Evolutionary conservation across 1,140 invertebrate genomes (phyloP), one percentile per base, ranked within the genome.

Genomic region (Drosophila eugracilis): DNA sequence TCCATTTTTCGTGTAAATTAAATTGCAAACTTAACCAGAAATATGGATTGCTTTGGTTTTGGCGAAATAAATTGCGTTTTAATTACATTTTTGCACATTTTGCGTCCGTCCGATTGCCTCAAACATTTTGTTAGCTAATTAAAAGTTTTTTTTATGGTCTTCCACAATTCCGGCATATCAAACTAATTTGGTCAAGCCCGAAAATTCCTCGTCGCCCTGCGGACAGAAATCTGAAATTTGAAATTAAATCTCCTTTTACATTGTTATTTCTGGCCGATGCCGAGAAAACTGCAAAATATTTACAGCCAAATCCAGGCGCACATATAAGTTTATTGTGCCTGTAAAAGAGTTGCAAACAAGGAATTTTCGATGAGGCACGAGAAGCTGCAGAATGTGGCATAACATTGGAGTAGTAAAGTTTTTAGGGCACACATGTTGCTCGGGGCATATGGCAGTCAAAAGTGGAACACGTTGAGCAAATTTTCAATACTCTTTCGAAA

Each of bases 251-350:
- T 30, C 41, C n/a, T 53, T 19, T 30, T 6, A 28, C 55, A 65
- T 36, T 36, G 47, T 52, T 53, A 22, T 47, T 45, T 30, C 24
- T 5, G 17, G 21, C 14, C 7, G 44, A 39, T 22, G 36, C 26
- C 14, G 36, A 26, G 22, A 24, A 37, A 39, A 49, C n/a, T 39
- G 44, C n/a, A 37, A 73, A 63, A 75, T 86, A 77, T 86, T 86
- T 85, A 73, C 80, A 55, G 45, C 49, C 76, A 60, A 48, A 79
- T 77, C 66, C 76, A 69, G 37, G 72, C 72, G 37, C 47, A 60
- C 81, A 85, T 66, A 77, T 75, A 75, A 81, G 88, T 78, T 86
- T 86, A 81, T 78, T 86, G 63, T 66, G 67, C 54, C 57, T 48
- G 39, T 41, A 41, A 78, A 63, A 72, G 49, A 70, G 39, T 78